Evolutionary conservation across 2,888 invertebrate species (phyloP).

Genomic region (Chrysomela aeneicollis): DNA sequence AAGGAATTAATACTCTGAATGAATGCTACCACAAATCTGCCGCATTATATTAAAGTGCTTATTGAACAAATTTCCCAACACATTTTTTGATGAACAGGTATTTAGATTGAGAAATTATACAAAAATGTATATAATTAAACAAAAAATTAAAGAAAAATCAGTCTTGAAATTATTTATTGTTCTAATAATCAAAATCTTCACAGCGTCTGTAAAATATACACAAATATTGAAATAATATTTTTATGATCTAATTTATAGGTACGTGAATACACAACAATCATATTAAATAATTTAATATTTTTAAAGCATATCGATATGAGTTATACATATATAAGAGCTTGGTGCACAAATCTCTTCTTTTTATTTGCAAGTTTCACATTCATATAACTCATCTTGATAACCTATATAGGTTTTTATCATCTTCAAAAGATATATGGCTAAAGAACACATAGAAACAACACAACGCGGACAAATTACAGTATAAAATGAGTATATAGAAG

Average conservation of each 20-base stretch:
- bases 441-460: neutral
- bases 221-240: constrained; percentile 28
- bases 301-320: too few relatives aligned
- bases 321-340: too few relatives aligned
- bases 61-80: too few relatives aligned
- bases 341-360: too few relatives aligned
- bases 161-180: constrained; percentile 44
- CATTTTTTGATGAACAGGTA: too few relatives aligned
- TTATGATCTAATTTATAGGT: neutral
- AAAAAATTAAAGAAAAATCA: constrained; percentile 25
- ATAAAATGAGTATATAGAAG: constrained; percentile 24
- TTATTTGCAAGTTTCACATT: too few relatives aligned
- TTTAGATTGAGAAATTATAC: too few relatives aligned
- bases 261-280: constrained; percentile 1
- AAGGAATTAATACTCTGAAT: too few relatives aligned
- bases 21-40: too few relatives aligned
- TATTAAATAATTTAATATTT: neutral
- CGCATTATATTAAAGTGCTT: too few relatives aligned
- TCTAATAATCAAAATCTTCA: constrained; percentile 41
- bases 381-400: neutral
- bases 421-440: neutral
- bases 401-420: too few relatives aligned
- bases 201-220: constrained; percentile 39
- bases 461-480: neutral
- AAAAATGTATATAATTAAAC: too few relatives aligned